phyloP scores from a whole-genome alignment of 1,140 invertebrate genomes.

The Aphis gossypii region DNA sequence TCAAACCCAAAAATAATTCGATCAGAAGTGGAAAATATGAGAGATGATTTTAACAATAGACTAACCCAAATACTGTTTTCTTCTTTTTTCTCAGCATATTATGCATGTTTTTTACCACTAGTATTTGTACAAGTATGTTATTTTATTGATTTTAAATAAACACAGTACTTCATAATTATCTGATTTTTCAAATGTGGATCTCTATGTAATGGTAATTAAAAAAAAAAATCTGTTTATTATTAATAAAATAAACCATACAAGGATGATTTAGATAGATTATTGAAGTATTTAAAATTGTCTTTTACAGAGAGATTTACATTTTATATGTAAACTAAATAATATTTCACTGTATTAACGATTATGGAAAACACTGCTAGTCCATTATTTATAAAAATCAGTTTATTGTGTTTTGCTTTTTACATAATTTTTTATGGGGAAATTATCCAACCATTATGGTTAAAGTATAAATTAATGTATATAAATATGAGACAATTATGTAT shows the following conservation, averaged over 20 bases:
- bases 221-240: not conserved
- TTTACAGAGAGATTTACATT: not conserved
- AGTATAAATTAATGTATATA: not conserved
- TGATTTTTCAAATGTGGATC: not conserved
- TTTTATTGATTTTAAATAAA: slow-evolving; percentile 10
- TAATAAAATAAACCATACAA: not conserved
- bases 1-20: slow-evolving; percentile 76
- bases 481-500: not conserved
- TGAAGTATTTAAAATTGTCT: not conserved
- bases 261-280: not conserved
- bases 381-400: not conserved
- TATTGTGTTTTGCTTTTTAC: not conserved
- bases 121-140: slow-evolving; percentile 80
- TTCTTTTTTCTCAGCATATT: slow-evolving; percentile 88
- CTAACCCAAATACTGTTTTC: slow-evolving; percentile 91
- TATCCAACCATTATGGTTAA: not conserved
- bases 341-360: not conserved
- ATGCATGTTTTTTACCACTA: slow-evolving; percentile 88
- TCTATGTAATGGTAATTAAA: not conserved
- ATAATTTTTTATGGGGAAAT: not conserved
- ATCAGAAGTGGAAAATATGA: slow-evolving; percentile 83
- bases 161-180: not conserved
- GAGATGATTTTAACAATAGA: slow-evolving; percentile 85
- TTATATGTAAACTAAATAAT: not conserved
- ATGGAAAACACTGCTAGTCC: not conserved